These are phyloP conservation scores for Grantiella picta DNA, from an alignment of 2,113 vertebrate genomes.

Conservation along the genomic window DNA sequence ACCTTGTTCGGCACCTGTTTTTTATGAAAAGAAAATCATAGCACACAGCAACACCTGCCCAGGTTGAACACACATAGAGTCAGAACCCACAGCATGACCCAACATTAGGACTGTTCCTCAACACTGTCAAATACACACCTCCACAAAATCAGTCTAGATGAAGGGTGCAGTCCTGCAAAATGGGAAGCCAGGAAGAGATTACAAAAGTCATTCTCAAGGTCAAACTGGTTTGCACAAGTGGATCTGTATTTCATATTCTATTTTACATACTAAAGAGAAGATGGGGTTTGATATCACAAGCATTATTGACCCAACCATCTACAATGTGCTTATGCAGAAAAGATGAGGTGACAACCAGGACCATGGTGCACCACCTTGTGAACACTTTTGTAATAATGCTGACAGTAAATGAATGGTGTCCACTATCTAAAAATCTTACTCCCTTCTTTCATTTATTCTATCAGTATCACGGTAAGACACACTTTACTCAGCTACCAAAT, in stretches of 20 bases:
- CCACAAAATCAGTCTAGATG: background rate
- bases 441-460: background rate
- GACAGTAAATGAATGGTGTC: background rate
- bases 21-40: background rate
- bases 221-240: background rate
- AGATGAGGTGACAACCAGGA: background rate
- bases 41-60: background rate
- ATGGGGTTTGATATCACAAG: background rate
- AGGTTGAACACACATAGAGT: background rate
- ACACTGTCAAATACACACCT: background rate
- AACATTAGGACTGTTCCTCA: background rate
- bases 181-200: background rate
- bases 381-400: background rate
- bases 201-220: background rate
- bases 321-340: background rate
- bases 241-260: background rate
- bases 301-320: background rate
- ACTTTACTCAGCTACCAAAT: background rate
- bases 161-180: background rate
- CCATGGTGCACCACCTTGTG: background rate
- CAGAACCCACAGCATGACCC: background rate
- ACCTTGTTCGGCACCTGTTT: background rate
- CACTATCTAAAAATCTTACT: background rate
- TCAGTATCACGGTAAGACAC: background rate
- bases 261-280: background rate